Base-by-base conservation (phyloP, 2,113 vertebrate species). In the Pituophis catenifer region DNA sequence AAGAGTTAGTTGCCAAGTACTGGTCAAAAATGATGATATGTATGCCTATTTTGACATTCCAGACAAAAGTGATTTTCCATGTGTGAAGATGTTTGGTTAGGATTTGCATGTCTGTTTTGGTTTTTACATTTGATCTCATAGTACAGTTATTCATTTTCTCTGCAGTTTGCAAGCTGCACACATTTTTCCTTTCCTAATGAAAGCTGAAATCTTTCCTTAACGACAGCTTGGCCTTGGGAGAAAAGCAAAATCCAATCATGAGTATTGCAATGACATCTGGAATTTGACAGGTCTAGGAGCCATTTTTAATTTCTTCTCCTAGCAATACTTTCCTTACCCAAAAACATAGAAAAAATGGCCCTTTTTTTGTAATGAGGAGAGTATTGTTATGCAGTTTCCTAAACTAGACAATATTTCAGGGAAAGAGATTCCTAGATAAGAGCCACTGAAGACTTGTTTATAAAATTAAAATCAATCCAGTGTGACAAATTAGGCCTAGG, bases 221-320 rank as follows among this genome's bases (percentile, higher is more conserved):
- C 48, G 33, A 55, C 62, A 55, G 33, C 24, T 48, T 89, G 52
- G 62, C 58, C 54, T 88, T 88, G 86, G 53, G 53, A 55, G 59
- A 17, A 92, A 92, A 92, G 86, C 50, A 92, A 75, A 81, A 89
- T 89, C 52, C 52, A 92, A 11, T 70, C 50, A 44, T 52, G 23
- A 55, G 33, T 70, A 33, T n/a, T 75, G 59, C 62, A 75, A 88
- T n/a, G 52, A 44, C 48, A 81, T 89, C 87, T 81, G 62, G n/a
- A 44, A 89, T 70, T 57, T 87, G 75, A 92, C 58, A 92, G 50
- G 50, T 75, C n/a, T 3, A 55, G n/a, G 59, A 88, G 21, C 13
- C 15, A 26, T 89, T 92, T 89, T 89, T n/a, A 92, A 92, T 75
- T 50, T 75, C n/a, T 57, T 33, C 24, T 89, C 50, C 19, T 81